Conservation (phyloP, 2,113 vertebrate species). For the Chitala chitala region DNA sequence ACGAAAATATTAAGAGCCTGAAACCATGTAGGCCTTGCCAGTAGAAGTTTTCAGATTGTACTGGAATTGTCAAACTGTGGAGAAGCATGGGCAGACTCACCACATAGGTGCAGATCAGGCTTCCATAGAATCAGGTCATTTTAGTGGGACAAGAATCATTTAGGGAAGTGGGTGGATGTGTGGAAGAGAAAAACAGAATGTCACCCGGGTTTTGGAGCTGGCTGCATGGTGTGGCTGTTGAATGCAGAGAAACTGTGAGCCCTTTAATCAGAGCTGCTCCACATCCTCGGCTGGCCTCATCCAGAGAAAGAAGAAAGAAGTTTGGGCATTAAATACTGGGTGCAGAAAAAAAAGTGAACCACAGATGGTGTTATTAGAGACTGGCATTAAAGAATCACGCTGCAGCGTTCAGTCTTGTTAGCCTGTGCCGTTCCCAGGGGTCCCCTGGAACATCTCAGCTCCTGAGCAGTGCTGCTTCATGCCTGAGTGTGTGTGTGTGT, state of each 20-base stretch:
- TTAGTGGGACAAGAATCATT: conserved; percentile 12
- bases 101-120: not conserved
- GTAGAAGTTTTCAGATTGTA: not conserved
- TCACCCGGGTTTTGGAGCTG: not conserved
- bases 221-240: no score
- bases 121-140: not conserved
- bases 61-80: not conserved
- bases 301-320: not conserved
- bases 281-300: not conserved
- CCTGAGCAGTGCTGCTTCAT: not conserved
- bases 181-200: not conserved
- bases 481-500: not conserved
- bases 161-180: not conserved
- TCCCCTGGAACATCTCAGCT: not conserved
- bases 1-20: no score
- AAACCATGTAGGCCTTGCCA: no score
- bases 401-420: not conserved
- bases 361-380: not conserved
- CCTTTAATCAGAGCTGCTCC: not conserved
- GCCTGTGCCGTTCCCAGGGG: not conserved
- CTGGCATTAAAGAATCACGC: not conserved
- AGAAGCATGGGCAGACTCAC: not conserved
- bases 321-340: not conserved
- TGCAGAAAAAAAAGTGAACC: not conserved
- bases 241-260: no score